A percentile compares a stretch with the other conserved stretches of the same genome.
Evolutionary conservation across 2,113 vertebrate species (phyloP).

Genomic region (Pheucticus melanocephalus): DNA sequence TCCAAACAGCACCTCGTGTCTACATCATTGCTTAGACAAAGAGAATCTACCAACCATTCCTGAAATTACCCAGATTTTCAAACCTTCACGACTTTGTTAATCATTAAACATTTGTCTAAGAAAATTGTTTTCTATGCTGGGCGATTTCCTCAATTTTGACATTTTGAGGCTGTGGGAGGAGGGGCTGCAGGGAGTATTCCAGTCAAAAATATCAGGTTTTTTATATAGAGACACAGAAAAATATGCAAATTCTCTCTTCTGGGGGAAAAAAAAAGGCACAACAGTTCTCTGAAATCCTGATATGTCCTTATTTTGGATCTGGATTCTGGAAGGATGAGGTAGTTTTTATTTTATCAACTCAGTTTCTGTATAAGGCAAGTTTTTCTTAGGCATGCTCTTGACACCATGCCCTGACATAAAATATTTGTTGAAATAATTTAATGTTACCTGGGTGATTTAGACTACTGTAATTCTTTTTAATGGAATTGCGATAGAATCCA

Average conservation of each 20-base stretch:
- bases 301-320: background rate
- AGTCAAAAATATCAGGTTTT: background rate
- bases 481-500: background rate
- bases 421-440: background rate
- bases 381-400: background rate
- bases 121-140: background rate
- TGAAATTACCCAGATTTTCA: background rate
- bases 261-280: background rate
- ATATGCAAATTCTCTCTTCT: background rate
- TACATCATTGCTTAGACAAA: background rate
- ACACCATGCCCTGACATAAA: rapidly evolving
- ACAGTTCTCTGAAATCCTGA: background rate
- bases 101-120: background rate
- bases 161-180: background rate
- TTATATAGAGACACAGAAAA: background rate
- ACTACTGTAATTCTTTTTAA: background rate
- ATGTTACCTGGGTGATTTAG: background rate
- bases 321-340: background rate
- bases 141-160: background rate
- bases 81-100: background rate
- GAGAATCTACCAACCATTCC: background rate
- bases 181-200: background rate
- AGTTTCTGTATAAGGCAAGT: background rate
- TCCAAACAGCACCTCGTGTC: background rate
- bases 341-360: background rate